Base-by-base conservation (phyloP, 92 coral and sea anemone species). In the Phymanthus crucifer region DNA sequence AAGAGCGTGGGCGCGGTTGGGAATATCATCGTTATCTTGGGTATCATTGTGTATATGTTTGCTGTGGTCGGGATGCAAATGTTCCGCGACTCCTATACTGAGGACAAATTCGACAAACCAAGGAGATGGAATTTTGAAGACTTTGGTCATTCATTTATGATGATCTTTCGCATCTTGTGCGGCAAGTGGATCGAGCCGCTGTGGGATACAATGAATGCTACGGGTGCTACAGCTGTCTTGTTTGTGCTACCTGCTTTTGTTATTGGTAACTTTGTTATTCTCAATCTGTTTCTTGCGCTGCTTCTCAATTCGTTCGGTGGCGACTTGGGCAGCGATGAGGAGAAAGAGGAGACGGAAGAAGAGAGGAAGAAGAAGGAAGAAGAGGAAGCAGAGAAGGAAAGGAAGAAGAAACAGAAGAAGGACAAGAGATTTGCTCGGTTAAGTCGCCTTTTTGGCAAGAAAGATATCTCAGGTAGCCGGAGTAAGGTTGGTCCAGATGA, bases 41-140 rank as follows among this genome's bases (percentile, higher is more conserved):
- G 93, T 0, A 96, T 96, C 71, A 90, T 96, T 31, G 97, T 96
- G 23, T 96, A 91, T 70, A 96, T 96, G 96, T 93, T 96, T 64
- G 99, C 99, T 34, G 99, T 96, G 12, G 98, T 96, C 16, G 99
- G 99, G 11, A 96, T 96, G 99, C 97, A 93, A 77, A 80, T 96
- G 82, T 93, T 96, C 70, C 72, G 89, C 24, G 40, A 64, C 38
- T 71, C 29, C 12, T 89, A 89, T 76, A 83, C 78, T 0, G 7
- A 48, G 3, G 76, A 72, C 1, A 83, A n/a, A 10, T 92, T 93
- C 73, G 71, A 43, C 29, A 70, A 85, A 8, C 37, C 75, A 23
- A 92, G 92, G 12, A 74, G 99, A 76, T 96, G 99, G 99, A 93
- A 91, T 73, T 96, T 93, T 66, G 76, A 80, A 19, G 97, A 96